Base-by-base conservation (phyloP, 2,797 vertebrate species). In the Borostomias antarcticus region DNA sequence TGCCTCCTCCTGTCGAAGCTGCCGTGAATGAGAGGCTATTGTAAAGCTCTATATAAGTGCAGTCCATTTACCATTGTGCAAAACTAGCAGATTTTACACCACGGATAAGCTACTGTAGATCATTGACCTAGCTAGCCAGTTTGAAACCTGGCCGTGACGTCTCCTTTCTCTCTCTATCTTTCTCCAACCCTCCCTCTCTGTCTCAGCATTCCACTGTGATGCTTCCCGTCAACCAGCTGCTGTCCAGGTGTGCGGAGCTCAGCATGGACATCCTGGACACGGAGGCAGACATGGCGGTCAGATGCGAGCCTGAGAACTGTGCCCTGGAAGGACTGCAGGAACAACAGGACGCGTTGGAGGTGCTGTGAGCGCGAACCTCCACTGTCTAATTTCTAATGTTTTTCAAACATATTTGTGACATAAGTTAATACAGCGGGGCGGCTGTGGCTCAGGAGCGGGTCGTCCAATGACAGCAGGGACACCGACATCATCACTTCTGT, bases 311-410 rank as follows among this genome's bases (percentile, higher is more conserved):
- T 5, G 89, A 90, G 35, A 72, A 86, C 17, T 75, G 68, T 56
- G 85, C 66, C 25, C 76, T 91, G 66, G 80, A 89, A 58, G 79
- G 40, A 2, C 64, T 92, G 61, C 72, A 82, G 48, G 83, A 66
- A 54, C 78, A 53, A 60, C 91, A 92, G 75, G 84, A 86, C 62
- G 82, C 88, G 62, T 78, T 92, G 64, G 91, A 93, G 88, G 92
- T 93, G 25, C 4, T 11, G 32, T 21, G 40, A 45, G n/a, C n/a
- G 15, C 13, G 8, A 33, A 9, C 9, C 8, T 21, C 54, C 3
- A 17, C 30, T n/a, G n/a, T 57, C 9, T 21, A 23, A 10, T 33
- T 35, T 10, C n/a, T n/a, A n/a, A n/a, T n/a, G n/a, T n/a, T n/a
- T n/a, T n/a, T n/a, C n/a, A n/a, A n/a, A n/a, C n/a, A n/a, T n/a